Base-by-base conservation (phyloP, 2,888 invertebrate genomes). In the Agrotis clavis region DNA sequence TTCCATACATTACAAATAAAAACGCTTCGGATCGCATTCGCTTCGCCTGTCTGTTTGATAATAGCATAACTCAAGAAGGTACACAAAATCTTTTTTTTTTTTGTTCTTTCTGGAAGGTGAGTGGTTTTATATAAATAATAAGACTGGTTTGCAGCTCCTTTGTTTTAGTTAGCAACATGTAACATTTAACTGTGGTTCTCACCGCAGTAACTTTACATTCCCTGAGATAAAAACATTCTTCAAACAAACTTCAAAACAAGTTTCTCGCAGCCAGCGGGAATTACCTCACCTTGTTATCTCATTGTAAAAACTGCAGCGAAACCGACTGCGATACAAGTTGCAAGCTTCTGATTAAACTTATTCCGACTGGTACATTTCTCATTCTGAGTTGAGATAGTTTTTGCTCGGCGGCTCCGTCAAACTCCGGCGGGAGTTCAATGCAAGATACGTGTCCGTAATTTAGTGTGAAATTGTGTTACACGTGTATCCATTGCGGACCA, bases 301-400 rank as follows among this genome's bases (percentile, higher is more conserved):
- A 64, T 30, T 66, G 60, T 57, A 35, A 69, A 72, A 79, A 62
- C 71, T 68, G 65, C 71, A 67, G 57, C 65, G 21, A 14, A 51
- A 57, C 64, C 50, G 14, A 64, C 60, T 64, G 66, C 77, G 54
- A 72, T 77, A 80, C 77, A 67, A 66, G 11, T 69, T 57, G 65
- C 68, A 56, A 69, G 63, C 62, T 61, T 56, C 59, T 69, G 77
- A 81, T 69, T 66, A 81, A 77, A 72, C 81, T 79, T 48, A 18
- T 56, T 35, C 51, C 62, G 71, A 54, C 25, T 64, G 67, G 50
- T 70, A 64, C 71, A 61, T 67, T 76, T 71, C 74, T 71, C 69
- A 74, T 70, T 73, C 45, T n/a, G 61, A 62, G 63, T 75, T 71
- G 67, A 16, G 13, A 30, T 57, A 73, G 70, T 76, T 79, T 81